Percentiles rank a stretch among this genome's conserved stretches.
These are phyloP conservation scores for Pandemis heparana DNA, from an alignment of 2,888 invertebrate species.

Conservation along the genomic window DNA sequence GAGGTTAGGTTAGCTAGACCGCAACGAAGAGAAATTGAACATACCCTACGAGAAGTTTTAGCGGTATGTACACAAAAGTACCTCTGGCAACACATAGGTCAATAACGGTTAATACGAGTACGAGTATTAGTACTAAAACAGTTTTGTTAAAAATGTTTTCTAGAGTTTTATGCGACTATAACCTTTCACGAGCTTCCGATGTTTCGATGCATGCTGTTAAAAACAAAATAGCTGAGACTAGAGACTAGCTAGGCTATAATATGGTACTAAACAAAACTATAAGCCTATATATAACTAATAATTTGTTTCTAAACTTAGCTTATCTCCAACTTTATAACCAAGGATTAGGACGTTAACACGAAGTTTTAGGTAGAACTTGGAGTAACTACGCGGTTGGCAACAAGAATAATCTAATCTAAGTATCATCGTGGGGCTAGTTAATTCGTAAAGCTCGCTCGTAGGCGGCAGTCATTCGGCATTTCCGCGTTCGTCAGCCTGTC, in stretches of 20 bases:
- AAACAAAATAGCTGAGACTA: no score
- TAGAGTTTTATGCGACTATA: no score
- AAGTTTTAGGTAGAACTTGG: slow-evolving; percentile 8
- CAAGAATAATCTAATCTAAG: slow-evolving; percentile 38
- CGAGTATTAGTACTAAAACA: background rate
- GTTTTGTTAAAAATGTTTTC: no score
- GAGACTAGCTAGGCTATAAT: background rate
- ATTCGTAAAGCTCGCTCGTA: slow-evolving; percentile 73
- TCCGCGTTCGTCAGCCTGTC: slow-evolving; percentile 59
- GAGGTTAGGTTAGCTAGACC: slow-evolving; percentile 14
- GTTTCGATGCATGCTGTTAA: no score
- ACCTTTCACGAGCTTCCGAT: no score
- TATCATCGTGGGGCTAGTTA: slow-evolving; percentile 55
- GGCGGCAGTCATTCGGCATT: slow-evolving; percentile 74
- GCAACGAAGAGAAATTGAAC: slow-evolving; percentile 22
- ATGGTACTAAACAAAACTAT: background rate
- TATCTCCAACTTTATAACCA: background rate
- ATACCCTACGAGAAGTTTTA: slow-evolving; percentile 22
- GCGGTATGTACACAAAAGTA: slow-evolving; percentile 11
- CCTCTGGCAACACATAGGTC: slow-evolving; percentile 21
- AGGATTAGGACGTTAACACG: slow-evolving; percentile 12
- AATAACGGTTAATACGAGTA: slow-evolving; percentile 4
- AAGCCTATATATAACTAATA: background rate
- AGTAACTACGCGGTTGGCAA: slow-evolving; percentile 15
- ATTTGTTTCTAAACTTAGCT: slow-evolving; percentile 2